phyloP scores from a whole-genome alignment of 2,113 vertebrate genomes.

The Spea multiplicata region DNA sequence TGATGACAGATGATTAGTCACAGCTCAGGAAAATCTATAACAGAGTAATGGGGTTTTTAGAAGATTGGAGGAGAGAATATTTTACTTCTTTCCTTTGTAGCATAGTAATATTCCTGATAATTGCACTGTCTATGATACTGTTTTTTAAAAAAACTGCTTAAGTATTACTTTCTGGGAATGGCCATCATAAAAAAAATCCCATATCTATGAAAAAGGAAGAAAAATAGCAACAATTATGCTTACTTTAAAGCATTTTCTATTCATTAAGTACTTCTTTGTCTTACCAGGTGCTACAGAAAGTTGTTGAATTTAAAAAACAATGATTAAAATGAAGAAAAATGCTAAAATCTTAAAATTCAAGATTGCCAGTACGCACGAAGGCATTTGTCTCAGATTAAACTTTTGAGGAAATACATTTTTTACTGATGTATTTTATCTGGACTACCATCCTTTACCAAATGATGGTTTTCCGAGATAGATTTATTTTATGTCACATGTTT shows the following conservation, averaged over 20 bases:
- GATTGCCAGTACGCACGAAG: no score
- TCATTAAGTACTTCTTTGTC: neutral
- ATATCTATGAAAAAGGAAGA: slow-evolving; percentile 26
- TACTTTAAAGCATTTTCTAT: slow-evolving; percentile 25
- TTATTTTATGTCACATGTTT: no score
- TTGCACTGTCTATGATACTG: slow-evolving; percentile 40
- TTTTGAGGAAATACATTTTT: no score
- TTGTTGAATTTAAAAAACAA: no score
- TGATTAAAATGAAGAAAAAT: no score
- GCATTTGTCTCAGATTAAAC: no score
- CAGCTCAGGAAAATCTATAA: slow-evolving; percentile 48
- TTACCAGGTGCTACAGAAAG: no score
- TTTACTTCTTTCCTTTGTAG: slow-evolving; percentile 46
- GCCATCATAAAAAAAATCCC: slow-evolving; percentile 25
- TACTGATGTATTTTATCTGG: no score
- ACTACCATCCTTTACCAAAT: no score
- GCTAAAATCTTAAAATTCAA: no score
- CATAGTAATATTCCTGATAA: slow-evolving; percentile 46
- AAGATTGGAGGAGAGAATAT: slow-evolving; percentile 34
- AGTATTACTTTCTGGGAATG: slow-evolving; percentile 35
- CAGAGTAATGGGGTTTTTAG: slow-evolving; percentile 41
- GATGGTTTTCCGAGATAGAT: no score
- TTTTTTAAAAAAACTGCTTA: slow-evolving; percentile 30
- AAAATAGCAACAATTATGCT: slow-evolving; percentile 29
- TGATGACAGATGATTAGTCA: slow-evolving; percentile 49